Evolutionary conservation across 1,140 invertebrate species (phyloP).

Genomic region (Cherax destructor): DNA sequence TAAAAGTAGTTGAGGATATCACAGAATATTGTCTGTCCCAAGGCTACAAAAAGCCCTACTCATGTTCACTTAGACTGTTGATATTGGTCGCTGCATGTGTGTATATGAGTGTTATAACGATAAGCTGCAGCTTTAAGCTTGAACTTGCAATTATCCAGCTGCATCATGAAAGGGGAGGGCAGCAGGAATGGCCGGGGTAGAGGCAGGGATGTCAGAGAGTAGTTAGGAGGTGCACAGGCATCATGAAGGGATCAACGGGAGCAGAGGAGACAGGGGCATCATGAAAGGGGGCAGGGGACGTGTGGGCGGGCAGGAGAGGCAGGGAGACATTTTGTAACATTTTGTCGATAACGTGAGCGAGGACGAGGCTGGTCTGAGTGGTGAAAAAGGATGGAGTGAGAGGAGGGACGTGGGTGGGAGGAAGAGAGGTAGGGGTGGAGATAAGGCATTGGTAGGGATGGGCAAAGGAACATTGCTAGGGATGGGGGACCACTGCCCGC

Average conservation of each 20-base stretch:
- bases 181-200: neutral
- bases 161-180: neutral
- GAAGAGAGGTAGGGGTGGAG: neutral
- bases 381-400: neutral
- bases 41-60: no score
- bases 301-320: neutral
- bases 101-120: neutral
- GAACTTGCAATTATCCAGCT: neutral
- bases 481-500: no score
- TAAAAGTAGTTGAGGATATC: no score
- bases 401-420: neutral
- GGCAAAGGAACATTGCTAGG: no score
- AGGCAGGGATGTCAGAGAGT: no score
- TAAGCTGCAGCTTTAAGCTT: neutral
- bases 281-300: neutral
- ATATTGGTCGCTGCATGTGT: neutral
- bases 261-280: neutral
- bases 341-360: slow-evolving; percentile 7
- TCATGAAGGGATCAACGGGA: no score
- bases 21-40: no score
- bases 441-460: neutral
- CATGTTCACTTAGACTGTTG: neutral
- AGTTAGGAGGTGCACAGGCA: no score
- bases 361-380: neutral
- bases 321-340: neutral